Evolutionary conservation across 2,113 vertebrate genomes (phyloP).

Genomic region (Arenaria interpres): DNA sequence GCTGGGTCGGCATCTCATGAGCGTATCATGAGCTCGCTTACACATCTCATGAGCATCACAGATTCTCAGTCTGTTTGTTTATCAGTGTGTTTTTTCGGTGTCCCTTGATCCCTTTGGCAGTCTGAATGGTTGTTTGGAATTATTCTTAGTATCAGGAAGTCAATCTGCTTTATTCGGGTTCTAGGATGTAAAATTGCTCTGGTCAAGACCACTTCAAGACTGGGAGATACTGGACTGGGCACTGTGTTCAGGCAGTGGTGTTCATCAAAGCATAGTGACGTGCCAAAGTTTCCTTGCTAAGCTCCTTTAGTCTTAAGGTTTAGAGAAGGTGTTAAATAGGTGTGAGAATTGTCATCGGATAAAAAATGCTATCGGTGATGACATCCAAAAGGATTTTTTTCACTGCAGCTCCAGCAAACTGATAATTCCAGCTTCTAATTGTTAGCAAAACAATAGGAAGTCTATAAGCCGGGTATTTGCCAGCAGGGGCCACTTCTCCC

Average conservation of each 20-base stretch:
- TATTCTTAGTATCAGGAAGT: conserved; percentile 57
- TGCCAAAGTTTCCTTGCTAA: background rate
- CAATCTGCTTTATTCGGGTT: conserved; percentile 43
- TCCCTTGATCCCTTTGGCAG: conserved; percentile 8
- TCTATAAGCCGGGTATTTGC: background rate
- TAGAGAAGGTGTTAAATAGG: background rate
- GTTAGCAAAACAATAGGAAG: conserved; percentile 39
- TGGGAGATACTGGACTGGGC: background rate
- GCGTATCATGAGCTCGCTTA: no score
- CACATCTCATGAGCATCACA: background rate
- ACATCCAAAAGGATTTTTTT: conserved; percentile 22
- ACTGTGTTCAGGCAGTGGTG: background rate
- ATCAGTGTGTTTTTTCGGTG: background rate
- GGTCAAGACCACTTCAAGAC: background rate
- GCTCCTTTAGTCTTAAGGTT: background rate
- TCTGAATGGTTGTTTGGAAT: conserved; percentile 55
- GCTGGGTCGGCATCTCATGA: background rate
- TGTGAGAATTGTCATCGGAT: background rate
- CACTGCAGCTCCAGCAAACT: background rate
- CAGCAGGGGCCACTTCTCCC: conserved; percentile 18
- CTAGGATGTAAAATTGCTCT: conserved; percentile 18
- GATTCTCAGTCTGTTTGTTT: conserved; percentile 12
- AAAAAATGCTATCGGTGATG: background rate
- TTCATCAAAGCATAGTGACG: background rate
- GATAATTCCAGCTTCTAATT: conserved; percentile 28